Evolutionary conservation across 2,797 vertebrate species (phyloP).

Genomic region (Cossypha polioptera): DNA sequence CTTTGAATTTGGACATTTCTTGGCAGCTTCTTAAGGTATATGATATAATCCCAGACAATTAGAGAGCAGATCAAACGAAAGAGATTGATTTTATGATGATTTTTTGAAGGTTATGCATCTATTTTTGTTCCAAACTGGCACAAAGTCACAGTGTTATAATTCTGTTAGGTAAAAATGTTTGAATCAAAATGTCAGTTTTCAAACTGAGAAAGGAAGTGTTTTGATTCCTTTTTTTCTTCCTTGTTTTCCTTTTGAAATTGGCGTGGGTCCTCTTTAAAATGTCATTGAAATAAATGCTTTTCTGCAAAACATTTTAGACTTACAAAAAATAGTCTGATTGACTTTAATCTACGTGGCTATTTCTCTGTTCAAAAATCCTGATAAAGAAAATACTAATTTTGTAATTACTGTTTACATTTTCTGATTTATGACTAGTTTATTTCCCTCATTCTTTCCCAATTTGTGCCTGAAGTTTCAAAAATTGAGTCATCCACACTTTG

Average conservation of each 20-base stretch:
- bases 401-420: background rate
- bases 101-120: slow-evolving; percentile 13
- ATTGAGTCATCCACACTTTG: background rate
- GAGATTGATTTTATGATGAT: background rate
- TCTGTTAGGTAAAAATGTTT: slow-evolving; percentile 6
- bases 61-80: background rate
- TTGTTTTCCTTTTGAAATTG: slow-evolving; percentile 15
- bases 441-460: background rate
- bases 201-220: background rate
- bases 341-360: background rate
- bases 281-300: background rate
- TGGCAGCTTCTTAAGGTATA: background rate
- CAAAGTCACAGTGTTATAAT: background rate
- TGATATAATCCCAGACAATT: background rate
- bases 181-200: slow-evolving; percentile 27
- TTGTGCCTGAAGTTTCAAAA: background rate
- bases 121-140: background rate
- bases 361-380: background rate
- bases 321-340: background rate
- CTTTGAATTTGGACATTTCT: background rate
- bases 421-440: background rate
- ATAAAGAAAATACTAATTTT: background rate
- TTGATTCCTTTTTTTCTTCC: background rate
- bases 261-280: background rate
- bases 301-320: background rate